These are phyloP conservation scores for Ibidorhyncha struthersii DNA, from an alignment of 2,113 vertebrate genomes.

Conservation along the genomic window DNA sequence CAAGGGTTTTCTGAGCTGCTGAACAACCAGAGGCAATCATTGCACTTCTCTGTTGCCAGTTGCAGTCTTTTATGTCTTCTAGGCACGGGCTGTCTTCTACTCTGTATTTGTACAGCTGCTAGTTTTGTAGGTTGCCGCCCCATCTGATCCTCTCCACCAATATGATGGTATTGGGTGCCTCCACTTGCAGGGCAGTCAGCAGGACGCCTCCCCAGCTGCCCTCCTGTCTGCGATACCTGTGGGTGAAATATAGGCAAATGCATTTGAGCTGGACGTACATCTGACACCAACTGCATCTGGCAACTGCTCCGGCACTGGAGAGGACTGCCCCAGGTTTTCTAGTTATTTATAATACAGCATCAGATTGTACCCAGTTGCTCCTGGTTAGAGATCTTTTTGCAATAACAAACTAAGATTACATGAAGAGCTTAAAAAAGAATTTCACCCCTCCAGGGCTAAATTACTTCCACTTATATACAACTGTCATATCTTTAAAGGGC, in stretches of 20 bases:
- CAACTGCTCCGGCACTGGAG: neutral
- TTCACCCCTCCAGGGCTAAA: constrained; percentile 46
- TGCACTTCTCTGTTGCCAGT: constrained; percentile 1
- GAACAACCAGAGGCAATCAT: constrained; percentile 12
- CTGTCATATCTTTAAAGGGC: constrained; percentile 65
- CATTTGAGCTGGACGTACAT: neutral
- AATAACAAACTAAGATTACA: constrained; percentile 66
- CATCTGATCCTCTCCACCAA: neutral
- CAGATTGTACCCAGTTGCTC: constrained; percentile 55
- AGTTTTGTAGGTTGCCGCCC: neutral
- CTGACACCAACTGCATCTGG: constrained; percentile 50
- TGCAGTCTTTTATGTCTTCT: constrained; percentile 3
- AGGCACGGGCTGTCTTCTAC: neutral
- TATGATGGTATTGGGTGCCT: neutral
- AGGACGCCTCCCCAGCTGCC: neutral
- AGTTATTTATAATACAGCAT: constrained; percentile 62
- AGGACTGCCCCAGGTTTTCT: constrained; percentile 53
- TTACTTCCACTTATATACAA: constrained; percentile 70
- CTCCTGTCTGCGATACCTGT: neutral
- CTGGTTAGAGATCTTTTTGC: constrained; percentile 67
- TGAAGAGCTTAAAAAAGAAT: constrained; percentile 70
- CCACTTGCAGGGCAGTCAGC: neutral
- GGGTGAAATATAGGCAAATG: neutral
- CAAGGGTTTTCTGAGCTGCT: constrained; percentile 29
- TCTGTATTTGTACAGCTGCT: neutral